phyloP scores from a whole-genome alignment of 1,140 invertebrate genomes.

The Ceratina australensis region DNA sequence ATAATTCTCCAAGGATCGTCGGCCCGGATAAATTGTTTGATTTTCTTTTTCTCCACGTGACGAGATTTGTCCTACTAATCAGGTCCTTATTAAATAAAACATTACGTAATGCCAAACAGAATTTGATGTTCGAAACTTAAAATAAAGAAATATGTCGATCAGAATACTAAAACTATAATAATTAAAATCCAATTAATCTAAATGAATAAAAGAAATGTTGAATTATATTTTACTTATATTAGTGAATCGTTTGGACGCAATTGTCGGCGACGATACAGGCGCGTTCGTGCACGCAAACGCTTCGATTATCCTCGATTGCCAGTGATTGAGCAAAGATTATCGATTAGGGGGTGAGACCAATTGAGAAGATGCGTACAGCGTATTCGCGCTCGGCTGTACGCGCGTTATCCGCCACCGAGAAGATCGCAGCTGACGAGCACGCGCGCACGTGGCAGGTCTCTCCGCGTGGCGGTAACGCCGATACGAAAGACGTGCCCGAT shows the following conservation, averaged over 20 bases:
- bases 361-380: slow-evolving; percentile 17
- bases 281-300: slow-evolving; percentile 20
- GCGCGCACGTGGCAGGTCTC: neutral
- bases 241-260: neutral
- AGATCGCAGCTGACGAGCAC: neutral
- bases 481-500: neutral
- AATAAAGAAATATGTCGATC: too few species aligned
- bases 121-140: too few species aligned
- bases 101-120: too few species aligned
- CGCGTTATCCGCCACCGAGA: neutral
- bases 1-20: slow-evolving; percentile 75
- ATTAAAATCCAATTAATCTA: too few species aligned
- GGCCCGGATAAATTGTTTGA: neutral
- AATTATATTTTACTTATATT: too few species aligned
- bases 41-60: slow-evolving; percentile 31
- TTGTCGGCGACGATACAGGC: slow-evolving; percentile 40
- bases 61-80: neutral
- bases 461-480: neutral
- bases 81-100: too few species aligned
- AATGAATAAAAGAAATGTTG: too few species aligned
- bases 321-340: slow-evolving; percentile 64
- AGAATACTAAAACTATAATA: too few species aligned
- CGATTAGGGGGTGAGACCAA: slow-evolving; percentile 50
- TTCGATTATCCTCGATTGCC: slow-evolving; percentile 53
- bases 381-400: neutral